Percentiles rank a stretch among this genome's conserved stretches.
Conservation (phyloP, 2,113 vertebrate genomes). For the Chrysochloris asiatica region DNA sequence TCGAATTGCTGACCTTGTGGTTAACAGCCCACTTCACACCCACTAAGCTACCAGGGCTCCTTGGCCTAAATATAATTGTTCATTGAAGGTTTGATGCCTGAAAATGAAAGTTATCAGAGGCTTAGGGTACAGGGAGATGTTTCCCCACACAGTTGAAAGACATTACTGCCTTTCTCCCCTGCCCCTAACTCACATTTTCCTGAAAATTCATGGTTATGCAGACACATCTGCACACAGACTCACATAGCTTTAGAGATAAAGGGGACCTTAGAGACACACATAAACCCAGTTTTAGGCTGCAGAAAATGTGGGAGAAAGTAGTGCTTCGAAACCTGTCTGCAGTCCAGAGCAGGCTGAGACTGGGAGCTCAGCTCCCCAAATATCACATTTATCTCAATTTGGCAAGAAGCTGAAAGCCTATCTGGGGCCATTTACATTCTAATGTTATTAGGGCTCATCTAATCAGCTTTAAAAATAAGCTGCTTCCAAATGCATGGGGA, state of each 20-base stretch:
- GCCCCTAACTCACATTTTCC: not conserved
- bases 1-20: too few species aligned
- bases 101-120: not conserved
- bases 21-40: too few species aligned
- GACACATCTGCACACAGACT: not conserved
- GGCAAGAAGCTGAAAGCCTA: conserved; percentile 74
- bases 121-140: not conserved
- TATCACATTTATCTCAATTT: conserved; percentile 81
- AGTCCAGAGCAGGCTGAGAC: conserved; percentile 41
- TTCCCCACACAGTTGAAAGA: not conserved
- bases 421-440: conserved; percentile 78
- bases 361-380: conserved; percentile 72
- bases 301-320: not conserved
- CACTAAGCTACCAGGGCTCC: too few species aligned
- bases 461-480: conserved; percentile 77
- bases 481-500: conserved; percentile 48
- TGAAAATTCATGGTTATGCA: not conserved
- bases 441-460: conserved; percentile 80
- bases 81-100: not conserved
- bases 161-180: not conserved
- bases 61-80: too few species aligned
- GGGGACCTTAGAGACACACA: not conserved
- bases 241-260: not conserved
- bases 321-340: conserved; percentile 9
- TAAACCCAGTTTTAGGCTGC: not conserved